A percentile compares a stretch with the other conserved stretches of the same genome.
Evolutionary conservation across 2,888 invertebrate species (phyloP).

Genomic region (Drosophila helvetica): DNA sequence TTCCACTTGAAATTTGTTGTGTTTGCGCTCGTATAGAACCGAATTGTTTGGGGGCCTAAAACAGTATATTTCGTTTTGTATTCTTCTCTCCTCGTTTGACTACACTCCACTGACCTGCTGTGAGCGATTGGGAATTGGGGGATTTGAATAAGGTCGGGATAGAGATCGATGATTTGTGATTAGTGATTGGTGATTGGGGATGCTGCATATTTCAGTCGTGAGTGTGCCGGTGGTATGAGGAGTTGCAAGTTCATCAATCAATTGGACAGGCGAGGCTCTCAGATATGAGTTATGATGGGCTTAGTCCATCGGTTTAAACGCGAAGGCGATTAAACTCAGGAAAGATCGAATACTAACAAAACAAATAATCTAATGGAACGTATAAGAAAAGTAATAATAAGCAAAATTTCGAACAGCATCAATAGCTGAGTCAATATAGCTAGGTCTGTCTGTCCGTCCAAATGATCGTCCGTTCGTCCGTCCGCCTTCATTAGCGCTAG

Average conservation of each 20-base stretch:
- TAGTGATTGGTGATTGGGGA: neutral
- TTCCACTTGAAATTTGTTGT: conserved; percentile 15
- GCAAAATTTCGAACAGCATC: too few species aligned
- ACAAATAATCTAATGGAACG: neutral
- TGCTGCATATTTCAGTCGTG: conserved; percentile 20
- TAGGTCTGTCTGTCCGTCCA: too few species aligned
- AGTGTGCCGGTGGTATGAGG: conserved; percentile 6
- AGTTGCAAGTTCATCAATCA: conserved; percentile 41
- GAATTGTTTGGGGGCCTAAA: neutral
- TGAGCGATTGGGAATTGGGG: neutral
- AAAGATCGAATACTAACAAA: neutral
- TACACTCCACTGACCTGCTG: neutral
- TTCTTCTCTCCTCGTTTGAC: neutral
- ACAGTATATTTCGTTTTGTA: neutral
- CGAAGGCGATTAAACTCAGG: too few species aligned
- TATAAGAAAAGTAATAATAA: too few species aligned
- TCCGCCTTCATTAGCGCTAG: too few species aligned
- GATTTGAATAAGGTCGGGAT: neutral
- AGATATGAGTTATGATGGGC: conserved; percentile 19
- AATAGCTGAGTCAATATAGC: too few species aligned
- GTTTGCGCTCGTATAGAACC: neutral
- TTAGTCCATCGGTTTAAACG: neutral
- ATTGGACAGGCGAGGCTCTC: neutral
- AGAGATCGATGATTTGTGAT: neutral
- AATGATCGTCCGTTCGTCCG: too few species aligned